These are phyloP conservation scores for Cliona cf. orientalis DNA, from an alignment of 37 sponge, comb jelly and placozoan genomes.

Conservation along the genomic window DNA sequence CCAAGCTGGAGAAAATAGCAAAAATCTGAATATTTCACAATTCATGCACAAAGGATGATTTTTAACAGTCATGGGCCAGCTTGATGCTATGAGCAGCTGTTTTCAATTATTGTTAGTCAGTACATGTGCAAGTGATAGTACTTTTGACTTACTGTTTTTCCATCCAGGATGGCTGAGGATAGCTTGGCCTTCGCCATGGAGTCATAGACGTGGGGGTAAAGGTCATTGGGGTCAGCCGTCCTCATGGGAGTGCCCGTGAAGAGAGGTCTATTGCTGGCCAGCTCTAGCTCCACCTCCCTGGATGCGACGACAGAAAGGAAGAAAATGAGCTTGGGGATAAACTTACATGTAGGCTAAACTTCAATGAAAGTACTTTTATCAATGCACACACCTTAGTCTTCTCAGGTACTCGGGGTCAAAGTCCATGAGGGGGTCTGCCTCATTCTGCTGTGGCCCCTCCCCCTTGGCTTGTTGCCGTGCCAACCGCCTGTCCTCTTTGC, in stretches of 20 bases:
- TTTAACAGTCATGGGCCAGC: no score
- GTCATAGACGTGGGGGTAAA: constrained; percentile 92
- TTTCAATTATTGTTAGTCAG: no score
- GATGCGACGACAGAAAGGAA: background rate
- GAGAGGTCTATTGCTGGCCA: constrained; percentile 68
- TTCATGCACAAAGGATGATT: background rate
- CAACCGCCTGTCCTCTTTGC: constrained; percentile 80
- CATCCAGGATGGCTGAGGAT: constrained; percentile 75
- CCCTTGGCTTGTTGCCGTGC: constrained; percentile 37
- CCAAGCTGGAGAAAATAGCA: no score
- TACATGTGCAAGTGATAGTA: no score
- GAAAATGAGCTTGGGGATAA: background rate
- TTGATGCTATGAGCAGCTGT: no score
- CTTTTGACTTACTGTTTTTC: constrained; percentile 51
- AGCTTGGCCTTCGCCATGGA: constrained; percentile 61
- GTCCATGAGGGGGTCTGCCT: constrained; percentile 20
- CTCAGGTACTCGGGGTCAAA: constrained; percentile 81
- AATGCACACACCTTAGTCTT: constrained; percentile 59
- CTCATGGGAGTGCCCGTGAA: constrained; percentile 30
- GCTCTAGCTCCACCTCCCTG: constrained; percentile 78
- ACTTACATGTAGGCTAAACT: background rate
- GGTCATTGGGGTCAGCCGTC: constrained; percentile 35
- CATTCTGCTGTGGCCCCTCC: background rate
- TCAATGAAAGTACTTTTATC: background rate
- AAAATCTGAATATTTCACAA: no score